These are phyloP conservation scores for Daubentonia madagascariensis DNA, from an alignment of 2,113 vertebrate genomes.

Conservation along the genomic window DNA sequence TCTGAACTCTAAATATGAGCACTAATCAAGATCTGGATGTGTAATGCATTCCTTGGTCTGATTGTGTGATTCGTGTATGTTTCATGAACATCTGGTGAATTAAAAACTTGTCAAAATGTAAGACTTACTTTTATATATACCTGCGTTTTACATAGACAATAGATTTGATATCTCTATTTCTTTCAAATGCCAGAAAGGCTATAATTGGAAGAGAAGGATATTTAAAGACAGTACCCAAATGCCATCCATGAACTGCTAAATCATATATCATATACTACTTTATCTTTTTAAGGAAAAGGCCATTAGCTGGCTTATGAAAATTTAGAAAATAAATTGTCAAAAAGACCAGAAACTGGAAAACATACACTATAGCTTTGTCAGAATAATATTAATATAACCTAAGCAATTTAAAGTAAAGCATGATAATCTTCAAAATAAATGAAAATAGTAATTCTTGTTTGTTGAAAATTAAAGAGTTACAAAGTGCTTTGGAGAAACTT, in stretches of 20 bases:
- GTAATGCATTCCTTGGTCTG: conserved; percentile 18
- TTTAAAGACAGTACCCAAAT: not conserved
- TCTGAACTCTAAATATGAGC: conserved; percentile 30
- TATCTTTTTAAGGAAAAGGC: not conserved
- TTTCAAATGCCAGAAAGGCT: not conserved
- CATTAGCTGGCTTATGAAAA: not conserved
- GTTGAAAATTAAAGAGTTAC: not conserved
- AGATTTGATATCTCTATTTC: not conserved
- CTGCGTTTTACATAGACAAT: not conserved
- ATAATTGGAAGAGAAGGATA: not conserved
- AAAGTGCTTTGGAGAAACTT: not conserved
- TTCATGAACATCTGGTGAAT: conserved; percentile 45
- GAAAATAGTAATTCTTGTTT: not conserved
- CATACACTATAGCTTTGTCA: not conserved
- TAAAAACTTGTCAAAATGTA: conserved; percentile 31
- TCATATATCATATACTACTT: not conserved
- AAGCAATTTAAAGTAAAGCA: not conserved
- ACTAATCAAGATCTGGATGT: conserved; percentile 12
- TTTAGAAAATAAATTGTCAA: not conserved
- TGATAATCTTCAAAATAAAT: not conserved
- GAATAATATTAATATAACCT: not conserved
- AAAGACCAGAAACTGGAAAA: not conserved
- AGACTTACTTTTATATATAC: not conserved
- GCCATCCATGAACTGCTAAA: not conserved
- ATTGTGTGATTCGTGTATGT: conserved; percentile 22